Evolutionary conservation across 1,140 invertebrate genomes (phyloP), one percentile per base, ranked within the genome.

Genomic region (Ceratina australensis): DNA sequence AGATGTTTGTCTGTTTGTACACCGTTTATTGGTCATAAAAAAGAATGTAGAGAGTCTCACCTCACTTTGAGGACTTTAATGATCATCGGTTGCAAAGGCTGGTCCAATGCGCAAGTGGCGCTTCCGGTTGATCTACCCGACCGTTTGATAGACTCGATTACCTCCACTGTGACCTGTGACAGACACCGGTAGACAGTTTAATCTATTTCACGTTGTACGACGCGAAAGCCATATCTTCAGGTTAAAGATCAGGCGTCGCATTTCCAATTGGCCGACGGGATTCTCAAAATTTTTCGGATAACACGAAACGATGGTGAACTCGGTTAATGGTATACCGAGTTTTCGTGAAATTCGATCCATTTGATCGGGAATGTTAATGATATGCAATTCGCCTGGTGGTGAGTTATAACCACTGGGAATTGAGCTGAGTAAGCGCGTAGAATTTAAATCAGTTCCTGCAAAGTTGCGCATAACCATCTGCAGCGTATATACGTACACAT

Each of bases 51-150:
- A 7, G 33, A 42, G n/a, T 47, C 28, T 15, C 64, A 20, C 13
- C 28, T 49, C n/a, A 18, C 54, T 24, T 1, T 1, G 33, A 18
- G 16, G 22, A 5, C 33, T 75, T 20, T n/a, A 49, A 59, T 20
- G 24, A 12, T 16, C 13, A 18, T 0, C 12, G 1, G 59, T 68
- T 8, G 20, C 24, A 24, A 64, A 49, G 50, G 15, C 42, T 20
- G 22, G 61, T 47, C 57, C 56, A 47, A 75, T 79, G 61, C 18
- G 61, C 72, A 52, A 79, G 57, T 65, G 49, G 42, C 49, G 61
- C 49, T 79, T 79, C 72, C 72, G 72, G 72, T 79, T 79, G 78
- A 79, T 79, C 72, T 56, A 79, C 67, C 64, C 63, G 54, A 79
- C 64, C 63, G 63, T 65, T 79, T 79, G 72, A 79, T 75, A 75